phyloP scores from a whole-genome alignment of 2,888 invertebrate genomes.

The Furcula furcula region DNA sequence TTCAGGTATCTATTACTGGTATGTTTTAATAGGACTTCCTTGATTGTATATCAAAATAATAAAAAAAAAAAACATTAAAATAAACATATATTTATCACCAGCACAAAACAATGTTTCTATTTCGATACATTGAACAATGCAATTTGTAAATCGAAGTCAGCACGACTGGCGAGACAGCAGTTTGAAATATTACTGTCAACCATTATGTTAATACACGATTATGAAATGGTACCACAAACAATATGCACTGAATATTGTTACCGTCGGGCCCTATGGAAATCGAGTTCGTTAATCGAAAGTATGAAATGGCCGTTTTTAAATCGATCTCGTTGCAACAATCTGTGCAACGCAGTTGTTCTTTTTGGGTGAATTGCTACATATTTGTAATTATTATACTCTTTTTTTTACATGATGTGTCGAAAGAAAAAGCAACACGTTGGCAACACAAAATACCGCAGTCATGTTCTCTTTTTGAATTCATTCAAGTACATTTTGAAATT shows the following conservation, averaged over 20 bases:
- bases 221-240: slow-evolving; percentile 34
- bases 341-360: neutral
- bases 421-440: too few species aligned
- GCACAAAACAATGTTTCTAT: slow-evolving; percentile 17
- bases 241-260: slow-evolving; percentile 14
- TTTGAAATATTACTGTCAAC: slow-evolving; percentile 33
- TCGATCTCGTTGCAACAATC: slow-evolving; percentile 26
- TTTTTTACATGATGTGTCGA: too few species aligned
- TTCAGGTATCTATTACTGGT: too few species aligned
- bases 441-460: too few species aligned
- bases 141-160: slow-evolving; percentile 2
- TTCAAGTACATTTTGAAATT: too few species aligned
- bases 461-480: too few species aligned
- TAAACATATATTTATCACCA: too few species aligned
- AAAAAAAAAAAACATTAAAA: too few species aligned
- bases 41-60: too few species aligned
- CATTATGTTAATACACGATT: slow-evolving; percentile 38
- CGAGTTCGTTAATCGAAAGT: slow-evolving; percentile 30
- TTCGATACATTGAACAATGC: slow-evolving; percentile 12
- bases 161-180: slow-evolving; percentile 5
- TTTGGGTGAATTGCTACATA: neutral
- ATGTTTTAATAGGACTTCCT: too few species aligned
- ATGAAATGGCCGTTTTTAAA: slow-evolving; percentile 21
- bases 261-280: slow-evolving; percentile 37
- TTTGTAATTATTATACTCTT: neutral